These are phyloP conservation scores for Hyperoplus lanceolatus DNA, from an alignment of 2,797 vertebrate species.

Conservation along the genomic window DNA sequence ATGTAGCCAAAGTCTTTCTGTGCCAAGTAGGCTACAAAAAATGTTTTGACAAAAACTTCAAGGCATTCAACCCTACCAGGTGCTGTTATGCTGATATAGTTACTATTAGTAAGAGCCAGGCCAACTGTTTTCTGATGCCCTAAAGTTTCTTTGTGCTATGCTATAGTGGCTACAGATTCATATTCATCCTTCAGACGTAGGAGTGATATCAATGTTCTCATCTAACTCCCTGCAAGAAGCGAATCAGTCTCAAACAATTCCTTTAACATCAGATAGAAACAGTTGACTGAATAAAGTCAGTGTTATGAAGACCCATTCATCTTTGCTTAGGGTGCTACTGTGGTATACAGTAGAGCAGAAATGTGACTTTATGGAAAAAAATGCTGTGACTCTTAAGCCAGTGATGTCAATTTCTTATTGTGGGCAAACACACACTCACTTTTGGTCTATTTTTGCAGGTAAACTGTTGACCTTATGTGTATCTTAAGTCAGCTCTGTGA, in stretches of 20 bases:
- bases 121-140: background rate
- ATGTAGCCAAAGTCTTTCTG: background rate
- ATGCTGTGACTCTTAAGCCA: slow-evolving; percentile 25
- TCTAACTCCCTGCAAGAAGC: background rate
- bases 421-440: slow-evolving; percentile 33
- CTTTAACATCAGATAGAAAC: slow-evolving; percentile 18
- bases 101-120: background rate
- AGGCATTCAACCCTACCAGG: background rate
- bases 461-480: slow-evolving; percentile 53
- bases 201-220: background rate
- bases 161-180: background rate
- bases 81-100: background rate
- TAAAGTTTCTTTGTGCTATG: background rate
- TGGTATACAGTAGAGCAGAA: slow-evolving; percentile 21
- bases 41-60: background rate
- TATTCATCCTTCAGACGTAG: background rate
- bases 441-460: slow-evolving; percentile 37
- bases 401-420: slow-evolving; percentile 41
- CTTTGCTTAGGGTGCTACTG: slow-evolving; percentile 9
- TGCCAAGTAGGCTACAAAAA: background rate
- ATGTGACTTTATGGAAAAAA: slow-evolving; percentile 15
- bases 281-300: slow-evolving; percentile 5
- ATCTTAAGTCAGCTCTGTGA: slow-evolving; percentile 40
- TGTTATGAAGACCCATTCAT: slow-evolving; percentile 19
- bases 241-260: background rate